These are phyloP conservation scores for Petrosia ficiformis DNA, from an alignment of 37 sponge, comb jelly and placozoan species.

Conservation along the genomic window DNA sequence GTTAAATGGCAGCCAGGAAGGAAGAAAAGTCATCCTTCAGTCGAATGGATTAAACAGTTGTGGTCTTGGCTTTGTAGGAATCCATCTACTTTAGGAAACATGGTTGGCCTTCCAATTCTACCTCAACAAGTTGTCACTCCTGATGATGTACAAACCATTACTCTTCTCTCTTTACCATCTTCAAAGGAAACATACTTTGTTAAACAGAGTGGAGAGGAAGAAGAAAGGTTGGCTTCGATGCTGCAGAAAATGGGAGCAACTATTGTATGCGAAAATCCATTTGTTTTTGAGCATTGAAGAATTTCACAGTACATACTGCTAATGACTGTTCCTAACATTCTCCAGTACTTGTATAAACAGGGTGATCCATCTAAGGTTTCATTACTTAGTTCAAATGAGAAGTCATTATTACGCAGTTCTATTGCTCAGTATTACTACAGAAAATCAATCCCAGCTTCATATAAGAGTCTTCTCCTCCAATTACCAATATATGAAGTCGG, in stretches of 20 bases:
- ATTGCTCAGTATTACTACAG: neutral
- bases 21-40: constrained; percentile 27
- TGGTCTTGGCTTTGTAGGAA: constrained; percentile 42
- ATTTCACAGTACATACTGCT: neutral
- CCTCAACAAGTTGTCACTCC: neutral
- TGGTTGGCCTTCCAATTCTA: constrained; percentile 22
- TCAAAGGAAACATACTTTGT: neutral
- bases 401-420: neutral
- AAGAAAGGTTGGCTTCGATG: neutral
- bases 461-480: neutral
- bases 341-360: neutral
- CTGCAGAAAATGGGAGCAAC: constrained; percentile 2
- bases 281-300: constrained; percentile 6
- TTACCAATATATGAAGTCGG: constrained; percentile 49
- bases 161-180: neutral
- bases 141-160: neutral
- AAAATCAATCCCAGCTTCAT: neutral
- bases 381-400: neutral
- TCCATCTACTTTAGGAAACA: neutral
- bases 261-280: constrained; percentile 1
- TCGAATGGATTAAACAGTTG: constrained; percentile 31
- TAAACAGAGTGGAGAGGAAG: neutral
- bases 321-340: neutral
- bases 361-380: neutral
- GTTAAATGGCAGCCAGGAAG: constrained; percentile 32